These are phyloP conservation scores for Amphipyra tragopoginis DNA, from an alignment of 2,888 invertebrate species.

Conservation along the genomic window DNA sequence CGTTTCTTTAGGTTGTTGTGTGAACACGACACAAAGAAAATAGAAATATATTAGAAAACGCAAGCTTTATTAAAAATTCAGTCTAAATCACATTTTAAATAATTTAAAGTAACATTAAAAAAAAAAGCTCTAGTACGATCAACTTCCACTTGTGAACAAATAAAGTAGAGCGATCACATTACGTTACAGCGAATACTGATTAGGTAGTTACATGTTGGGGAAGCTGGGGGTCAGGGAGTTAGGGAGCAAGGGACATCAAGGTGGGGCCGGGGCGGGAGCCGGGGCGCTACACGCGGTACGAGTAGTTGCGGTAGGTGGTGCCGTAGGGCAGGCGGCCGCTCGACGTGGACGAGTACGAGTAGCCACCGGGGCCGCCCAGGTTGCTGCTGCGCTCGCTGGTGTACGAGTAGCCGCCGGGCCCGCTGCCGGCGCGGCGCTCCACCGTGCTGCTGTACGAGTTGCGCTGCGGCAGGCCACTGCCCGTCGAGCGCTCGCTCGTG, in stretches of 20 bases:
- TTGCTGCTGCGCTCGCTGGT: constrained; percentile 93
- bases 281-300: constrained; percentile 94
- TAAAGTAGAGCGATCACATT: constrained; percentile 86
- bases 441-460: constrained; percentile 92
- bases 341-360: constrained; percentile 94
- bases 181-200: constrained; percentile 87
- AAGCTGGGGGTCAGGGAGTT: constrained; percentile 63
- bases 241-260: constrained; percentile 53
- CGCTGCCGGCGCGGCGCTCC: constrained; percentile 92
- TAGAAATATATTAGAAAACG: constrained; percentile 80
- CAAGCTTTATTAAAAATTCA: constrained; percentile 90
- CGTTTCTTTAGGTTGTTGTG: constrained; percentile 62
- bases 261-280: constrained; percentile 67
- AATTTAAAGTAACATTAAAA: constrained; percentile 75
- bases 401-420: constrained; percentile 94
- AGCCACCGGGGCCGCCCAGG: constrained; percentile 94
- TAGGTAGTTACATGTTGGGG: constrained; percentile 70
- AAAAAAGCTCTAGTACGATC: constrained; percentile 76
- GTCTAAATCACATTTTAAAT: constrained; percentile 83
- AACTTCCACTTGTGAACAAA: constrained; percentile 78
- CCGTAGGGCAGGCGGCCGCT: constrained; percentile 96
- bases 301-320: constrained; percentile 95
- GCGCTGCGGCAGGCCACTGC: constrained; percentile 89
- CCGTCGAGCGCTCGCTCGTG: constrained; percentile 88
- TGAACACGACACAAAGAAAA: constrained; percentile 78